Evolutionary conservation across 1,140 invertebrate species (phyloP).

Genomic region (Heliconius melpomene): DNA sequence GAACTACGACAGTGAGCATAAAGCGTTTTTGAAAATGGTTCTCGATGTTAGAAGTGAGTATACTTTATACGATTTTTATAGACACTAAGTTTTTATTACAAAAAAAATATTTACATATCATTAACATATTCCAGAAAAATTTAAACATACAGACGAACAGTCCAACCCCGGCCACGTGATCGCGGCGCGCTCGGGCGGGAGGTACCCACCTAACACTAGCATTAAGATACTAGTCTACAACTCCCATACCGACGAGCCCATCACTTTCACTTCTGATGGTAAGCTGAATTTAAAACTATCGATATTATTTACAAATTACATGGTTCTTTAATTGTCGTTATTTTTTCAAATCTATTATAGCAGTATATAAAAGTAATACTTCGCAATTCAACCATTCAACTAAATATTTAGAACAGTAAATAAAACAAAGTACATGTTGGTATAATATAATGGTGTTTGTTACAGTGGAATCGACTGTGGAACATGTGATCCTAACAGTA

Average conservation of each 20-base stretch:
- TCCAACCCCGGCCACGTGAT: conserved; percentile 91
- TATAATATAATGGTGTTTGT: conserved; percentile 48
- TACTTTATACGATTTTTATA: background rate
- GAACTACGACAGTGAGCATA: conserved; percentile 87
- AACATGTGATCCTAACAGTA: conserved; percentile 94
- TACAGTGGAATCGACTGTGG: conserved; percentile 91
- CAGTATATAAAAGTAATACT: no score
- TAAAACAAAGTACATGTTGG: no score
- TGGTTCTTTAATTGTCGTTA: no score
- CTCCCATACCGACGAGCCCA: conserved; percentile 83
- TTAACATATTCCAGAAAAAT: conserved; percentile 82
- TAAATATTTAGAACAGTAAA: no score
- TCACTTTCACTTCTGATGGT: conserved; percentile 94
- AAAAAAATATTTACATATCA: no score
- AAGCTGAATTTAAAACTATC: conserved; percentile 49
- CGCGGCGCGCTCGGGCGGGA: conserved; percentile 90
- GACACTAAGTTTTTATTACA: no score
- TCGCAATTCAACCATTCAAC: no score
- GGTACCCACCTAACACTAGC: conserved; percentile 89
- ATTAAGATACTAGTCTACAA: conserved; percentile 93
- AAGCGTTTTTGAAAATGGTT: conserved; percentile 91
- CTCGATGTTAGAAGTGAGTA: conserved; percentile 86
- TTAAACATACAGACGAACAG: conserved; percentile 85
- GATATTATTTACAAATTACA: no score
- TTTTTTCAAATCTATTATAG: no score